A percentile compares a stretch with the other conserved stretches of the same genome.
Conservation (phyloP, 64 coral and sea anemone species). For the Trachythela sp. region DNA sequence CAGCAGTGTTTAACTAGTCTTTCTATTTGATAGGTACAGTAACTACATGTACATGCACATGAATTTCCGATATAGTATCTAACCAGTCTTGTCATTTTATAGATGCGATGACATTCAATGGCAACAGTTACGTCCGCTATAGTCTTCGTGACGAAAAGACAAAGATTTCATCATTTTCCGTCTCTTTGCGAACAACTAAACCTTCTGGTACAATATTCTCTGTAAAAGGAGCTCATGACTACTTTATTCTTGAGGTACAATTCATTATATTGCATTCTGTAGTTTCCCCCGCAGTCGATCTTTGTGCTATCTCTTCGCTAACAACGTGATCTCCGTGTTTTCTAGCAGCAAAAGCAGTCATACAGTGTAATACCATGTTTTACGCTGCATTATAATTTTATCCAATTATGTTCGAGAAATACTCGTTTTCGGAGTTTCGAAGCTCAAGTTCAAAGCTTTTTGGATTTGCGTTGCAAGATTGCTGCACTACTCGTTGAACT, state of each 20-base stretch:
- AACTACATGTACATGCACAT: no score
- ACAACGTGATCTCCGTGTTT: not conserved
- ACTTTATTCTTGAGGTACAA: conserved; percentile 89
- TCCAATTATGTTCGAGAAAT: no score
- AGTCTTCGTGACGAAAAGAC: conserved; percentile 53
- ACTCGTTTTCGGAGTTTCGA: no score
- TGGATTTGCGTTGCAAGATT: no score
- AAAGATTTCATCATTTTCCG: conserved; percentile 8
- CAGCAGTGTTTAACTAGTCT: no score
- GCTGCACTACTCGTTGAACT: no score
- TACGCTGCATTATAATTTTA: no score
- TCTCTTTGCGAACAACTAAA: not conserved
- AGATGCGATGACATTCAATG: conserved; percentile 47
- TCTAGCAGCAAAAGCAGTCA: not conserved
- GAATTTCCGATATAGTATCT: not conserved
- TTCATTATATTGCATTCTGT: not conserved
- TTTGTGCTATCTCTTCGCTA: not conserved
- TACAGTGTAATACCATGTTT: no score
- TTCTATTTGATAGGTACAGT: no score
- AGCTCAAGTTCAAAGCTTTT: no score
- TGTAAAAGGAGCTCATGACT: conserved; percentile 81
- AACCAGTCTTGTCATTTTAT: not conserved
- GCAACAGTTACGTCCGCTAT: conserved; percentile 66
- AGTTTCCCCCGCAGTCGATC: no score
- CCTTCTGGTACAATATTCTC: conserved; percentile 75